Percentiles rank a stretch among this genome's conserved stretches.
Evolutionary conservation across 2,797 vertebrate species (phyloP).

Genomic region (Austrolebias charrua): DNA sequence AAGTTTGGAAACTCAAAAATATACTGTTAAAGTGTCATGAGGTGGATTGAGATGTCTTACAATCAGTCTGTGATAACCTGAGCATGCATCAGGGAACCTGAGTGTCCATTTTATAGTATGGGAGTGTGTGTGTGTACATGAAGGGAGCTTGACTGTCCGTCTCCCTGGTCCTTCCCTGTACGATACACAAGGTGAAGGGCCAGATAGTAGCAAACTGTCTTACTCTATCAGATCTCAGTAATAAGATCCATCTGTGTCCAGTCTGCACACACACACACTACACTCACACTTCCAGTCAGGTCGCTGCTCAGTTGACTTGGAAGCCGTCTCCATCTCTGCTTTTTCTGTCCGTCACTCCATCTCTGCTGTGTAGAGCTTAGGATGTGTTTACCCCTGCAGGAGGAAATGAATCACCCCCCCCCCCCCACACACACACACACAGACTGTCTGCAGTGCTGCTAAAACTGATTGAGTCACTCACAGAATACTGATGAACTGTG

Average conservation of each 20-base stretch:
- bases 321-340: slow-evolving; percentile 27
- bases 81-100: too few species aligned
- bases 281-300: slow-evolving; percentile 21
- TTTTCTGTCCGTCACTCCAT: slow-evolving; percentile 41
- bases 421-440: slow-evolving; percentile 18
- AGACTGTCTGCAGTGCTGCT: slow-evolving; percentile 34
- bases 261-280: neutral
- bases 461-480: slow-evolving; percentile 54
- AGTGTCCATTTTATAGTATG: too few species aligned
- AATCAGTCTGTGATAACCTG: neutral
- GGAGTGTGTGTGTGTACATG: too few species aligned
- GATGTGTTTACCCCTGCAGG: slow-evolving; percentile 45
- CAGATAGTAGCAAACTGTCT: too few species aligned
- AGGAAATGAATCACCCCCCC: slow-evolving; percentile 57
- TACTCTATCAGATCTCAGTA: too few species aligned
- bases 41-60: slow-evolving; percentile 9
- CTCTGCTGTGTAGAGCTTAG: slow-evolving; percentile 30
- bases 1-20: slow-evolving; percentile 31
- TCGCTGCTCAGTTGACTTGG: slow-evolving; percentile 41
- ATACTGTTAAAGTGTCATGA: neutral
- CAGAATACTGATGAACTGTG: slow-evolving; percentile 62
- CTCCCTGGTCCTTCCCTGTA: too few species aligned
- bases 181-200: too few species aligned
- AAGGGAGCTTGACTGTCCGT: too few species aligned
- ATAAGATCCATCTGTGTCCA: too few species aligned